phyloP scores from a whole-genome alignment of 2,113 vertebrate species.

The Cebidichthys violaceus region DNA sequence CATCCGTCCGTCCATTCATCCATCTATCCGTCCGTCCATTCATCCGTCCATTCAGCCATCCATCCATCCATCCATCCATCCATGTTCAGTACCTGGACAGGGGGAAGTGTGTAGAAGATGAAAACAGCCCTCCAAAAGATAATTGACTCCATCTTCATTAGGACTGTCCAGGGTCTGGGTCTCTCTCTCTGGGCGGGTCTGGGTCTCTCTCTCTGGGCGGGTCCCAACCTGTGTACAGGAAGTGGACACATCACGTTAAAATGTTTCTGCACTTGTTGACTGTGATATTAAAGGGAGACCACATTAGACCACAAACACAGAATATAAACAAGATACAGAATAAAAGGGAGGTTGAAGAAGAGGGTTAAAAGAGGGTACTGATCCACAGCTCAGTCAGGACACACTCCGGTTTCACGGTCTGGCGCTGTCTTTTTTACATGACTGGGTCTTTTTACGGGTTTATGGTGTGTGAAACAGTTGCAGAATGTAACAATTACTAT shows the following conservation, averaged over 20 bases:
- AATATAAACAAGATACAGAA: no score
- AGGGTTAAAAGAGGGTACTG: no score
- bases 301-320: not conserved
- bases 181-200: slow-evolving; percentile 46
- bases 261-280: not conserved
- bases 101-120: slow-evolving; percentile 68
- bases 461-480: not conserved
- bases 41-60: not conserved
- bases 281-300: not conserved
- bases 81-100: slow-evolving; percentile 77
- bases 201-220: not conserved
- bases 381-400: no score
- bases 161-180: slow-evolving; percentile 56
- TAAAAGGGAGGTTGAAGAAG: no score
- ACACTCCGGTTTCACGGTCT: no score
- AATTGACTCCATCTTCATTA: slow-evolving; percentile 50
- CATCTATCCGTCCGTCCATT: not conserved
- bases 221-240: slow-evolving; percentile 44
- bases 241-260: not conserved
- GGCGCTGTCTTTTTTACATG: no score
- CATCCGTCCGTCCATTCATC: not conserved
- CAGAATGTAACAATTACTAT: not conserved
- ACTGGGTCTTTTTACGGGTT: not conserved
- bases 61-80: slow-evolving; percentile 2
- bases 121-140: slow-evolving; percentile 75